Conservation (phyloP, 2,888 invertebrate species). For the Phania funesta region DNA sequence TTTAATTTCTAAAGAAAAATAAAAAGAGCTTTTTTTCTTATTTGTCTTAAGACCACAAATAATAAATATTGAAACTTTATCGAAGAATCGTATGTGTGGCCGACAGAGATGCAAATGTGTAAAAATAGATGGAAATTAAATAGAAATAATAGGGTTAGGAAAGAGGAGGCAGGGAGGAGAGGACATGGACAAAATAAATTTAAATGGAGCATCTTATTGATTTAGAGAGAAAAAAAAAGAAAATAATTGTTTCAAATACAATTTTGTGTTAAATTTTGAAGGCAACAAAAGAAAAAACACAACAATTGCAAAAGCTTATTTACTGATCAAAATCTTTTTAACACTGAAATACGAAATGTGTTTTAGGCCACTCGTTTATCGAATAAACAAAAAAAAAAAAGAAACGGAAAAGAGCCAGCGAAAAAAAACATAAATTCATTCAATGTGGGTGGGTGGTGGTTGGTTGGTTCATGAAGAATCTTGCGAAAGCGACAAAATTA, state of each 20-base stretch:
- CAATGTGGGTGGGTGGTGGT: conserved; percentile 37
- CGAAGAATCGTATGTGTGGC: conserved; percentile 52
- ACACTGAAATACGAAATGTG: conserved; percentile 44
- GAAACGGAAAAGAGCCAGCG: too few species aligned
- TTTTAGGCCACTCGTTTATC: conserved; percentile 32
- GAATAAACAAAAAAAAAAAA: conserved; percentile 3
- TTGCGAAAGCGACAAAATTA: conserved; percentile 65
- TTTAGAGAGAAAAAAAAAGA: too few species aligned
- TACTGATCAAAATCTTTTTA: conserved; percentile 14
- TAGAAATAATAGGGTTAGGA: background rate
- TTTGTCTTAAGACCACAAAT: conserved; percentile 31
- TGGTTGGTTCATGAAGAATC: conserved; percentile 29
- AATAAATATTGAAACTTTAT: conserved; percentile 65
- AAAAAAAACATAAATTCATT: background rate
- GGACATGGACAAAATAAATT: background rate
- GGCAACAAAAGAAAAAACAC: background rate
- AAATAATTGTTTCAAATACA: too few species aligned
- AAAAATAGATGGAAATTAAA: background rate
- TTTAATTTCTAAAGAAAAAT: conserved; percentile 59
- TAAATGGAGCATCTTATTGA: too few species aligned
- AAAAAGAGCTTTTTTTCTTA: conserved; percentile 66
- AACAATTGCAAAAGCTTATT: conserved; percentile 1
- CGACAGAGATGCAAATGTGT: conserved; percentile 27
- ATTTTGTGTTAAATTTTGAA: background rate
- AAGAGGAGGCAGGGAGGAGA: background rate